These are phyloP conservation scores for Origma solitaria DNA, from an alignment of 2,113 vertebrate species.

Conservation along the genomic window DNA sequence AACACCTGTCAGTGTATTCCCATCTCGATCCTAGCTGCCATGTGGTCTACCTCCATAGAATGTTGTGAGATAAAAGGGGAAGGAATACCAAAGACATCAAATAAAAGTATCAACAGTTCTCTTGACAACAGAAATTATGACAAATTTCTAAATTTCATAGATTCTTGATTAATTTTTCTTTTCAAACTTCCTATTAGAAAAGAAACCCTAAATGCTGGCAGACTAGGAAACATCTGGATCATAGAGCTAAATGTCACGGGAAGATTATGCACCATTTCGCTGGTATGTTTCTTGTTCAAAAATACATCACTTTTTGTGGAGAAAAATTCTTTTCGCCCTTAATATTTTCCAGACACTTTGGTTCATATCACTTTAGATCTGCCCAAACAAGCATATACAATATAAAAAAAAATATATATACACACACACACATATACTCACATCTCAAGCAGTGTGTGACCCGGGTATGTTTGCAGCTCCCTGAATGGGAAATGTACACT, in stretches of 20 bases:
- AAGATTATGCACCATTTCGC: neutral
- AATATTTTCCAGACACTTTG: neutral
- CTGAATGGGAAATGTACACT: accelerated
- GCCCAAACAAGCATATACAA: neutral
- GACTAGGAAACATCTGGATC: neutral
- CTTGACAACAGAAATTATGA: neutral
- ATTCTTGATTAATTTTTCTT: neutral
- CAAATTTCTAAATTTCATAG: neutral
- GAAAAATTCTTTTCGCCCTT: neutral
- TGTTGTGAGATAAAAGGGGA: accelerated
- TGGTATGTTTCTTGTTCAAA: neutral
- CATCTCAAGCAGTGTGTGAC: neutral
- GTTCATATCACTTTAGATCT: neutral
- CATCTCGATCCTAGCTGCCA: neutral
- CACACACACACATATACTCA: accelerated
- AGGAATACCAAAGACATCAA: neutral
- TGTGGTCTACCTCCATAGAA: neutral
- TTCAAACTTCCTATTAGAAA: neutral
- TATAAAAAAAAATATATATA: no score
- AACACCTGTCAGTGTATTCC: neutral
- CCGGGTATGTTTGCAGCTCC: neutral
- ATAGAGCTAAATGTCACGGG: neutral
- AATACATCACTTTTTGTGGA: neutral
- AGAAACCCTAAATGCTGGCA: neutral
- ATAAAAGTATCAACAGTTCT: neutral